Evolutionary conservation across 2,113 vertebrate genomes (phyloP), one percentile per base, ranked within the genome.

Genomic region (Oenanthe melanoleuca): DNA sequence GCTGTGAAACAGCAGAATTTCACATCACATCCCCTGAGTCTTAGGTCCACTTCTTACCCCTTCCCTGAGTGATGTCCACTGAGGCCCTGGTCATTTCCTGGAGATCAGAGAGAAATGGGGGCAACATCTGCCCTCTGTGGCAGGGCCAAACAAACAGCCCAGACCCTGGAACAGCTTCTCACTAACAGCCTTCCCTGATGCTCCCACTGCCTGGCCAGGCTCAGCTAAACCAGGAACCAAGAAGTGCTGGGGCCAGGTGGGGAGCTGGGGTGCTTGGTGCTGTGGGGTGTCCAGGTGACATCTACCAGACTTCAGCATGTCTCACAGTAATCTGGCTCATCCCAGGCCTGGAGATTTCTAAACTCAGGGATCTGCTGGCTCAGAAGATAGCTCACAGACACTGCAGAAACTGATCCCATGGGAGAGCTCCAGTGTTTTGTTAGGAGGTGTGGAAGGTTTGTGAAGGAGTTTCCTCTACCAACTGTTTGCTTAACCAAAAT

Each of bases 401-500:
- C 26, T 52, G 50, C 50, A 52, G 57, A 86, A 22, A 19, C 47
- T 77, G 59, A 55, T 94, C 92, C 71, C 71, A 88, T 8, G 11
- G 72, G 82, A 88, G 40, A 16, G 37, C 40, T 74, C 40, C 0
- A 4, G 40, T 90, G 69, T 92, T 95, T 96, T 92, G 44, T 86
- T 94, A 96, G 52, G 45, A 95, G 93, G 92, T 7, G 88, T 90
- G 93, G 77, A 89, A 49, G 69, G 74, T 89, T 94, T 3, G 1
- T 37, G 47, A 60, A 95, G 44, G 64, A 90, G 88, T 93, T 86
- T 78, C 60, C 74, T 83, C 82, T 52, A 70, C 37, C 2, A 3
- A 67, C 40, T 96, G 72, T 92, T 96, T 95, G 45, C 69, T 93
- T 96, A 96, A 89, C 82, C 64, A 92, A 90, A 95, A 93, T 4